Percentiles rank a stretch among this genome's conserved stretches.
phyloP scores from a whole-genome alignment of 2,888 invertebrate species.

The Callosobruchus maculatus region DNA sequence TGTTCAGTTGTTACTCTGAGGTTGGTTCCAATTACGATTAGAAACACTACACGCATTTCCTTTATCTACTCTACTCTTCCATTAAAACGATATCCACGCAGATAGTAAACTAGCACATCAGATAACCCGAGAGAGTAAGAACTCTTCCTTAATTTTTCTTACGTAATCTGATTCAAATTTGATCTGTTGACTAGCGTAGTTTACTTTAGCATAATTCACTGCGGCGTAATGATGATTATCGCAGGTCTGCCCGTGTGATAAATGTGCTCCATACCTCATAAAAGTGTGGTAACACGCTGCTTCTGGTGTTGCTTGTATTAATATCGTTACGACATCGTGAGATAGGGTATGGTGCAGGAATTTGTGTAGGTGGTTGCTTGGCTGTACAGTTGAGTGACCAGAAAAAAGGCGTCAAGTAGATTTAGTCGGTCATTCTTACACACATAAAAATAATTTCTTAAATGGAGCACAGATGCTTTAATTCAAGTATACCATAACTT shows the following conservation, averaged over 20 bases:
- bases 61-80: too few species aligned
- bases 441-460: too few species aligned
- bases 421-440: too few species aligned
- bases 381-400: background rate
- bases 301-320: background rate
- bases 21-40: too few species aligned
- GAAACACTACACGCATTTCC: too few species aligned
- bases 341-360: background rate
- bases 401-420: too few species aligned
- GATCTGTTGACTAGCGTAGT: background rate
- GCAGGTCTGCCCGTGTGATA: background rate
- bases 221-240: background rate
- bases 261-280: background rate
- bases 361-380: background rate
- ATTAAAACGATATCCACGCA: background rate
- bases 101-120: background rate
- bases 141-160: background rate
- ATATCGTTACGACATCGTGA: background rate
- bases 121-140: background rate
- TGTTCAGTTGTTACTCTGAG: too few species aligned
- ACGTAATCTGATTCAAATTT: background rate
- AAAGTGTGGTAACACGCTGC: background rate
- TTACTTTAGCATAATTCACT: background rate
- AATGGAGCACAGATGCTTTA: too few species aligned
- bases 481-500: too few species aligned